phyloP scores from a whole-genome alignment of 1,140 invertebrate genomes.

The Psilanteris sp. region DNA sequence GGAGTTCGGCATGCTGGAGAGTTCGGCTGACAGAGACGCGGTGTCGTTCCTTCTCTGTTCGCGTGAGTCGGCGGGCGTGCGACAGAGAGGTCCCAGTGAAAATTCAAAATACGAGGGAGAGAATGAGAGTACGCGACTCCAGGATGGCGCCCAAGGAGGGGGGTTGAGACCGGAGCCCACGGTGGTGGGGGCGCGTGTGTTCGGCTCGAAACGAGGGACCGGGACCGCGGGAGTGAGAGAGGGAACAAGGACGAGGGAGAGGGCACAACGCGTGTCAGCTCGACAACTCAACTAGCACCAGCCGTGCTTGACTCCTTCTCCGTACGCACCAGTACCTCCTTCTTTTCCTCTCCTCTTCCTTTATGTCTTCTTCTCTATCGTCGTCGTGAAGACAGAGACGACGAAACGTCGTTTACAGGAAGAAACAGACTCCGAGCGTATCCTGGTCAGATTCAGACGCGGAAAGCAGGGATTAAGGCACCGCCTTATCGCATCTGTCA shows the following conservation, averaged over 20 bases:
- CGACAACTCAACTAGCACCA: conserved; percentile 81
- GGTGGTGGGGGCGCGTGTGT: conserved; percentile 28
- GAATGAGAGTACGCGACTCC: conserved; percentile 42
- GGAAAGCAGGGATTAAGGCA: conserved; percentile 48
- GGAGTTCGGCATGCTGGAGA: conserved; percentile 60
- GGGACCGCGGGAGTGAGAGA: conserved; percentile 29
- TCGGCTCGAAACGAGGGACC: conserved; percentile 20
- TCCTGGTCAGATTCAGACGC: conserved; percentile 37
- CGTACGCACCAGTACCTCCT: conserved; percentile 48
- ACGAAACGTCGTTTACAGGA: background rate
- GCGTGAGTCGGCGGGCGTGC: conserved; percentile 65
- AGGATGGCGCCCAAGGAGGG: conserved; percentile 29
- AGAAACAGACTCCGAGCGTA: conserved; percentile 12
- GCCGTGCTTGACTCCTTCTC: conserved; percentile 69
- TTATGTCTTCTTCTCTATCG: conserved; percentile 36
- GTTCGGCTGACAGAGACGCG: conserved; percentile 21
- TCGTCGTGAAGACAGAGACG: conserved; percentile 6
- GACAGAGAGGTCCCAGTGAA: conserved; percentile 69
- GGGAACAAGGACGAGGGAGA: conserved; percentile 34
- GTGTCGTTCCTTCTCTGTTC: conserved; percentile 21
- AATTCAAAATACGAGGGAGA: conserved; percentile 71
- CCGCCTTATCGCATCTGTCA: conserved; percentile 51
- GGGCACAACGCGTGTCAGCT: conserved; percentile 78
- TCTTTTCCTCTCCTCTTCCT: conserved; percentile 35
- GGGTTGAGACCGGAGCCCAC: background rate